Conservation (phyloP, 2,888 invertebrate genomes). For the Macaria liturata region DNA sequence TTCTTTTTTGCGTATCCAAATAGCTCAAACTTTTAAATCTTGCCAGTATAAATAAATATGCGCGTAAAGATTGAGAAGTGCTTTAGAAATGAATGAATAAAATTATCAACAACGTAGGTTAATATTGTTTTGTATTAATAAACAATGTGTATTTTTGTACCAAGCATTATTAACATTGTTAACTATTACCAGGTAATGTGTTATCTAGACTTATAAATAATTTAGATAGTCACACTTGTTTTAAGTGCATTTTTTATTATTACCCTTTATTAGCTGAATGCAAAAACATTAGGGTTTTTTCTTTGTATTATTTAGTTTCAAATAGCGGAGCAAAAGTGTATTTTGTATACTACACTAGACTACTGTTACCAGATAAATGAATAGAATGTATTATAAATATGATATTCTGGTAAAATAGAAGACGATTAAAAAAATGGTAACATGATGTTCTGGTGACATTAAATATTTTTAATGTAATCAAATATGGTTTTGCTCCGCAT, state of each 20-base stretch:
- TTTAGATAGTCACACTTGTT: constrained; percentile 36
- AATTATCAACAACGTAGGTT: constrained; percentile 9
- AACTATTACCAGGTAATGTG: constrained; percentile 35
- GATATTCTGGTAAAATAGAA: no score
- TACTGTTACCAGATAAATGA: no score
- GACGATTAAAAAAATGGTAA: no score
- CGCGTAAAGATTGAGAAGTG: constrained; percentile 19
- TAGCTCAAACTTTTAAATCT: constrained; percentile 15
- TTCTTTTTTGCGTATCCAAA: no score
- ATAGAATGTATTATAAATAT: no score
- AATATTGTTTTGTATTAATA: constrained; percentile 51
- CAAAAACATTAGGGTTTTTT: no score
- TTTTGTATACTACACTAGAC: no score
- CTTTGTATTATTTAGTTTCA: no score
- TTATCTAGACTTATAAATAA: constrained; percentile 34
- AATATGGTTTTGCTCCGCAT: no score
- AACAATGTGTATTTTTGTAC: constrained; percentile 65
- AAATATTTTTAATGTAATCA: no score
- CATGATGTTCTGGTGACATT: no score
- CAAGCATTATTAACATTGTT: constrained; percentile 46
- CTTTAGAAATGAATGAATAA: constrained; percentile 23
- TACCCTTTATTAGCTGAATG: constrained; percentile 9
- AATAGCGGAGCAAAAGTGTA: no score
- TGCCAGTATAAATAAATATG: constrained; percentile 16
- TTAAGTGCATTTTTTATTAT: constrained; percentile 40